Base-by-base conservation (phyloP, 2,888 invertebrate species). In the Phragmatobia fuliginosa region DNA sequence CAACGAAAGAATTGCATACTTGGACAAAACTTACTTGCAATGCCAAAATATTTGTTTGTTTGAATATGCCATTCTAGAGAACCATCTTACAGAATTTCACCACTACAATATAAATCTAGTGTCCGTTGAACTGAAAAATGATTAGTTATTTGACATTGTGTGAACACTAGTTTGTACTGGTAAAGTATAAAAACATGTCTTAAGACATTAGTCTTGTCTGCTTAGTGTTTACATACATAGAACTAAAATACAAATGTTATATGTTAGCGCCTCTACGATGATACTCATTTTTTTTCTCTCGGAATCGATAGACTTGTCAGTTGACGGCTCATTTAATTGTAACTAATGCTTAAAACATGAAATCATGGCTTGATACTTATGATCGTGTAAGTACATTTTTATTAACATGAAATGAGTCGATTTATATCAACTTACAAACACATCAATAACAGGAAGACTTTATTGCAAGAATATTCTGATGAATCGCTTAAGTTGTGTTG, bases 381-480 rank as follows among this genome's bases (percentile, higher is more conserved):
- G 18, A 28, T 36, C 25, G 33, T 21, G 33, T 25, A 62, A 45
- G 31, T 65, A 62, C 52, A 58, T 63, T 66, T 68, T 66, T 71
- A 52, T 62, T 63, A 58, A 45, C 63, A 58, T 59, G 10, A 16
- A 64, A 70, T 69, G 66, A 64, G 65, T 60, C 45, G 38, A 64
- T 72, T 38, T 66, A 62, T 73, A 62, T 69, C 62, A 73, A 71
- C 58, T 69, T 60, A 67, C 67, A 61, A 68, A 65, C 72, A 61
- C 64, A 71, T 71, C 73, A 79, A 68, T 81, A 73, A 65, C 74
- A 71, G 67, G 74, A 74, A 71, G 61, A 73, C 68, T 70, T 74
- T 72, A 77, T 73, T 80, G 74, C 82, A 72, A 74, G 67, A 75
- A 80, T 71, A 76, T 68, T 59, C 60, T 72, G 71, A 72, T 62